Evolutionary conservation across 2,113 vertebrate species (phyloP), one percentile per base, ranked within the genome.

Genomic region (Antechinus flavipes): DNA sequence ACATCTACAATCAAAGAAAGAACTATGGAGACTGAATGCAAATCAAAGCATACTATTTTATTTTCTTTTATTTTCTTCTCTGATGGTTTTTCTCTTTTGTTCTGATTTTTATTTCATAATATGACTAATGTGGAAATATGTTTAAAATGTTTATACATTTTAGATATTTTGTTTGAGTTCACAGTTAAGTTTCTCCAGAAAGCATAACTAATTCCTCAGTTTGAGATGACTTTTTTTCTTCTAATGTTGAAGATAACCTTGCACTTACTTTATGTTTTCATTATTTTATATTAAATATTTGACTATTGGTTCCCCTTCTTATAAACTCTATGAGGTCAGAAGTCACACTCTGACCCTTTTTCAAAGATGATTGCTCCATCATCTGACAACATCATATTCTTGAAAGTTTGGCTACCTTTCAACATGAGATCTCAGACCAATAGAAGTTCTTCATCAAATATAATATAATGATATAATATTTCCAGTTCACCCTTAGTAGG

Each of bases 331-430:
- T 76, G 61, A 76, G 35, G 35, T 1, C 16, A n/a, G 4, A 76
- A 76, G 35, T 8, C 35, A 22, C 68, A 84, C 22, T 3, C n/a
- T 84, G 23, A 42, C 42, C 50, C 24, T 52, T 96, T 91, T 90
- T 84, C 96, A 89, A 61, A 94, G 90, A 49, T n/a, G 90, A 92
- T 95, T 97, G 94, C 95, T 84, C 84, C 94, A 97, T 96, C 93
- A 96, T 97, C 93, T 12, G 54, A 92, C 93, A 58, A 92, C 49
- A 23, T 42, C 96, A 92, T 96, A 50, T 42, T 42, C 35, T 84
- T 84, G n/a, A 84, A 84, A 42, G 19, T 84, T 42, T 35, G 53
- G 24, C 53, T 58, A 61, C 90, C 54, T 92, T 92, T 95, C 91
- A 55, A 90, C 54, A 53, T 54, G 8, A 52, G 55, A 16, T 84